Conservation (phyloP, 2,888 invertebrate species). For the Xestia xanthographa region DNA sequence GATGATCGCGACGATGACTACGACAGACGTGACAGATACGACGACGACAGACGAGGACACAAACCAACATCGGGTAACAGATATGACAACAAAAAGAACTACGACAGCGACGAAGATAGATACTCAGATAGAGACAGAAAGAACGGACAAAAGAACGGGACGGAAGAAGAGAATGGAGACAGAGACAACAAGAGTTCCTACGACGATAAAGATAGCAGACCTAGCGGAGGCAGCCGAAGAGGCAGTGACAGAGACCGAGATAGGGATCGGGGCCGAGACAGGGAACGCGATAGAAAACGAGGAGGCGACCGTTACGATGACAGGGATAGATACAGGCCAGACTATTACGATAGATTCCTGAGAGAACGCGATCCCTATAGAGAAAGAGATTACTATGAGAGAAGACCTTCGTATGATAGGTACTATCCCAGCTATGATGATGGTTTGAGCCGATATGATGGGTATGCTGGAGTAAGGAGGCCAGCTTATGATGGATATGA, state of each 20-base stretch:
- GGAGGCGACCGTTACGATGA: constrained; percentile 78
- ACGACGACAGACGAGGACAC: constrained; percentile 76
- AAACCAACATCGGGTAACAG: constrained; percentile 82
- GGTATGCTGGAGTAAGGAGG: constrained; percentile 71
- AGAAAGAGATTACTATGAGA: constrained; percentile 81
- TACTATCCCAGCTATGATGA: constrained; percentile 77
- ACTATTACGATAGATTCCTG: constrained; percentile 85
- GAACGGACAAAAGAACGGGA: constrained; percentile 78
- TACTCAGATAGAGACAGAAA: constrained; percentile 76
- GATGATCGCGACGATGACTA: constrained; percentile 75
- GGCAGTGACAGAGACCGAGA: constrained; percentile 77
- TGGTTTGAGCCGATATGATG: constrained; percentile 70
- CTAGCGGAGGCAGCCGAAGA: constrained; percentile 74
- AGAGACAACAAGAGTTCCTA: constrained; percentile 78
- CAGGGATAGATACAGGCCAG: constrained; percentile 85
- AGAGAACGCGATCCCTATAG: constrained; percentile 85
- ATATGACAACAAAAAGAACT: constrained; percentile 78
- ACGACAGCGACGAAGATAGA: constrained; percentile 76
- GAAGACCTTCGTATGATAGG: constrained; percentile 81
- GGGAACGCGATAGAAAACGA: constrained; percentile 68
- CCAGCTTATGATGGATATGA: constrained; percentile 80
- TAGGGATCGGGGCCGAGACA: constrained; percentile 77
- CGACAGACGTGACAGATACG: constrained; percentile 69
- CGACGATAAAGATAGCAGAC: constrained; percentile 77
- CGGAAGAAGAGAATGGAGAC: constrained; percentile 81